Conservation (phyloP, 2,113 vertebrate genomes). For the Oxyura jamaicensis region DNA sequence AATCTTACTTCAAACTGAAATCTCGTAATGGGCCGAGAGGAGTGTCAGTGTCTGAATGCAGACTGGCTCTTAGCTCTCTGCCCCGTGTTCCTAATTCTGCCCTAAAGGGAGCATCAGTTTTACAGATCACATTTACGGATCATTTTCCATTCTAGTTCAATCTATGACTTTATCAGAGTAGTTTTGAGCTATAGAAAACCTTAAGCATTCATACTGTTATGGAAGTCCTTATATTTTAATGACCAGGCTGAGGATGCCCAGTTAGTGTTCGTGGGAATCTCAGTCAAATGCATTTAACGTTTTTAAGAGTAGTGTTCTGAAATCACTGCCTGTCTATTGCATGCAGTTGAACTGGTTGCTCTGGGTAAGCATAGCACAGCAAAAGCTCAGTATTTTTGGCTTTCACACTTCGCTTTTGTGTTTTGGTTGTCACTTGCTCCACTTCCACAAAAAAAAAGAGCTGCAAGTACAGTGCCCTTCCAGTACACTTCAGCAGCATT, state of each 20-base stretch:
- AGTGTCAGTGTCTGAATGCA: not conserved
- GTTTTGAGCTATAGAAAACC: not conserved
- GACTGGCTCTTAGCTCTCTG: not conserved
- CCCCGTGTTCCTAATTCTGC: not conserved
- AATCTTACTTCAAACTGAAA: not conserved
- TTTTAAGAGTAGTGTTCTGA: not conserved
- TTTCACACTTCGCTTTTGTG: not conserved
- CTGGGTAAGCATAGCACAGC: not conserved
- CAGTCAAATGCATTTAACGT: not conserved
- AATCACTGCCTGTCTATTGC: not conserved
- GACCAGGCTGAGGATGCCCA: not conserved
- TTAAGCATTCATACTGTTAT: not conserved
- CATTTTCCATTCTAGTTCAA: not conserved
- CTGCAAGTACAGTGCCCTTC: not conserved
- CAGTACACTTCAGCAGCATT: not conserved
- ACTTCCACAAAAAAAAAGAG: not conserved
- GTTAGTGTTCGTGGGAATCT: not conserved
- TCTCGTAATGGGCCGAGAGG: not conserved
- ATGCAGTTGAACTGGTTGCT: constrained; percentile 33
- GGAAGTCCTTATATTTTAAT: not conserved
- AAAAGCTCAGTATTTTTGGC: not conserved
- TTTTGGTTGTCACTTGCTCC: not conserved
- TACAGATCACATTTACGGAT: not conserved
- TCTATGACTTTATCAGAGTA: not conserved
- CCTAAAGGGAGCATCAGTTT: not conserved